These are phyloP conservation scores for Drosophila bifasciata DNA, from an alignment of 1,140 invertebrate genomes.

Conservation along the genomic window DNA sequence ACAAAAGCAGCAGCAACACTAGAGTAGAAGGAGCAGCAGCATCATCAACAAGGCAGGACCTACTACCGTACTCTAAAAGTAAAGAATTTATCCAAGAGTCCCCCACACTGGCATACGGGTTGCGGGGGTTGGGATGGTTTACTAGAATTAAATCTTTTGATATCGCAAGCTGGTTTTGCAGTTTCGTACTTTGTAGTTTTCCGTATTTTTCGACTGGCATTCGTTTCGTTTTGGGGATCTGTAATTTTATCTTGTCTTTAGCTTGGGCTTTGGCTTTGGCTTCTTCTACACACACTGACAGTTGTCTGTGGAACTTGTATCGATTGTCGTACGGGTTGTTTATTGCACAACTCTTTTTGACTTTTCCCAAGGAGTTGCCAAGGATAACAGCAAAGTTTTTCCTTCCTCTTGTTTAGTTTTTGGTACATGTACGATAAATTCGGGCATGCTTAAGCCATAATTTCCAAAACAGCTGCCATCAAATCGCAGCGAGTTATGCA, in stretches of 20 bases:
- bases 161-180: slow-evolving; percentile 41
- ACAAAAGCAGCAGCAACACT: too few relatives aligned
- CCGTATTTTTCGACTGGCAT: slow-evolving; percentile 9
- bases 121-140: too few relatives aligned
- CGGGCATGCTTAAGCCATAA: slow-evolving; percentile 21
- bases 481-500: slow-evolving; percentile 60
- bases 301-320: slow-evolving; percentile 10
- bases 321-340: background rate
- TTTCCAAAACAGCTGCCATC: slow-evolving; percentile 44
- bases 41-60: background rate
- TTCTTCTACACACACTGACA: too few relatives aligned
- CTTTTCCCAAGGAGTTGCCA: too few relatives aligned
- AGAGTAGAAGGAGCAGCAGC: slow-evolving; percentile 16
- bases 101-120: slow-evolving; percentile 7
- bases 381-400: too few relatives aligned
- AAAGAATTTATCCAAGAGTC: slow-evolving; percentile 42
- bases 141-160: slow-evolving; percentile 57
- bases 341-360: background rate
- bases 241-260: slow-evolving; percentile 34
- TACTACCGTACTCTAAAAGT: slow-evolving; percentile 2
- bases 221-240: background rate
- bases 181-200: slow-evolving; percentile 42
- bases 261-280: slow-evolving; percentile 22
- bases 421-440: slow-evolving; percentile 1
- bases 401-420: too few relatives aligned